Evolutionary conservation across 2,113 vertebrate genomes (phyloP), one percentile per base, ranked within the genome.

Genomic region (Lipotes vexillifer): DNA sequence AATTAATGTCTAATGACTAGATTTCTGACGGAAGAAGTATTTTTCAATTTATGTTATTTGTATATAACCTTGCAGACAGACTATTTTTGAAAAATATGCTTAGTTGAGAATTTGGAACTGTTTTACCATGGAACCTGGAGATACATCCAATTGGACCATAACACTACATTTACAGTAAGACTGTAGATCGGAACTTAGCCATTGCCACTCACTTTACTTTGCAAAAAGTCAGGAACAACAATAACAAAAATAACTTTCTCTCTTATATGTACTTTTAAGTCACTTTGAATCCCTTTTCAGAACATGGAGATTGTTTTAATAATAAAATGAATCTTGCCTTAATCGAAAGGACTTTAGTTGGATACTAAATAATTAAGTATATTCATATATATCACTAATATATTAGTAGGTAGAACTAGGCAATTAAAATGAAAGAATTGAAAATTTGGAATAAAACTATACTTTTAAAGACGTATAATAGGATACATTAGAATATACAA

Each of bases 341-440:
- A 61, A 90, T 65, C 4, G 7, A 92, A 81, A 95, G 21, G 13
- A 87, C 92, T 87, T 74, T 72, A 81, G 1, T 27, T 87, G 29
- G 3, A 65, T 69, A 72, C 46, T n/a, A 55, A 38, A 3, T 88
- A 63, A 44, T 65, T 84, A 84, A 88, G 1, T 59, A 41, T 82
- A 89, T 63, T 8, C 13, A 85, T 41, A 69, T 17, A 33, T 92
- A 57, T 49, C 21, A 81, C 25, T 92, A 84, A 59, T 61, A 74
- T 89, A 38, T 55, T 66, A 78, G 1, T 80, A 94, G 33, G 18
- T 66, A 66, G 6, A 83, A 81, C 12, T 81, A 69, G 12, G 13
- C 33, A 17, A 92, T 86, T 96, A 59, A 88, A n/a, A 65, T 93
- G 21, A 93, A 83, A 52, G 29, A 88, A 89, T n/a, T 95, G 82